Evolutionary conservation across 1,140 invertebrate species (phyloP), one percentile per base, ranked within the genome.

Genomic region (Papilio dardanus): DNA sequence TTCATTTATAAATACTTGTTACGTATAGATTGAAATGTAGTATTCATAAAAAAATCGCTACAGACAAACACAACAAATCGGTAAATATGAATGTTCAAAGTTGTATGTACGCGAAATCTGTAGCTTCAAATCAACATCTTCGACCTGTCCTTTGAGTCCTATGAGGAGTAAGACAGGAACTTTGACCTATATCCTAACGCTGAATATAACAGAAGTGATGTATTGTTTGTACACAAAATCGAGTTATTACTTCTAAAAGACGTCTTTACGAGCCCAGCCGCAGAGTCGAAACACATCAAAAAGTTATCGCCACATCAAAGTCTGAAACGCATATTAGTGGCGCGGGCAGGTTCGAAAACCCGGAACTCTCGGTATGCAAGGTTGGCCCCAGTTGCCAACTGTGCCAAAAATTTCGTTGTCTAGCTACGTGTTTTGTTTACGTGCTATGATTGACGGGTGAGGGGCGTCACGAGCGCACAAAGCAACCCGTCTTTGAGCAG

Each of bases 401-500:
- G 69, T 71, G 69, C 40, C 69, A 71, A 71, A 42, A 37, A 69
- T 69, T 69, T 42, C 28, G 69, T 71, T 50, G 69, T 71, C 69
- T 71, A 71, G 40, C 24, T 46, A 6, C 69, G 69, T 71, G 40
- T 50, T 71, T 46, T 71, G 69, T 71, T 71, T 71, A 71, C 69
- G 37, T 31, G 21, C 68, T 50, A 50, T 71, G 69, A 71, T 71
- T 71, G 69, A 71, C 69, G 24, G 31, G 40, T 40, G 69, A 71
- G 69, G 28, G 69, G 40, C 69, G 69, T 46, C 69, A 16, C 33
- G 33, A 37, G 21, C 54, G 24, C 54, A 30, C 54, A 62, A 62
- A 28, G 21, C 54, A 28, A 62, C 54, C 16, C 54, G 54, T 28
- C 12, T 62, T 14, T 14, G 24, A 28, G 8, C 12, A 10, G 24